phyloP scores from a whole-genome alignment of 2,113 vertebrate species.

The Chamaetylas fuelleborni region DNA sequence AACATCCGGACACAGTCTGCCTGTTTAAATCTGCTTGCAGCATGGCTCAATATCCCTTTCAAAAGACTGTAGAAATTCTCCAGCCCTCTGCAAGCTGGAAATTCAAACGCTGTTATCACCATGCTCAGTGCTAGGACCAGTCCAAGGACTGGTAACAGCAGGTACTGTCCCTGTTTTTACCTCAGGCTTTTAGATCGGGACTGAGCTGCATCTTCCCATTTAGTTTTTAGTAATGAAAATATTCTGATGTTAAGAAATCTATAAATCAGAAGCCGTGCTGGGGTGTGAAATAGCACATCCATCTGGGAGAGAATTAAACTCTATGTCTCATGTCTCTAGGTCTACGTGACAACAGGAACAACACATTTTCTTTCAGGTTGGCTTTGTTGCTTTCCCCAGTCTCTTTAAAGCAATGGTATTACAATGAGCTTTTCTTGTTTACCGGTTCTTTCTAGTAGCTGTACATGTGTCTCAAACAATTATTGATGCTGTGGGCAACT shows the following conservation, averaged over 20 bases:
- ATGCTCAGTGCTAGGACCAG: background rate
- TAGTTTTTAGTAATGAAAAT: background rate
- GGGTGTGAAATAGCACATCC: background rate
- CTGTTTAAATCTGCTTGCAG: background rate
- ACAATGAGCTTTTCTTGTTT: constrained; percentile 3
- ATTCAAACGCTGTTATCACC: background rate
- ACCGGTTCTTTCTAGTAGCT: constrained; percentile 3
- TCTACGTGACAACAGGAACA: background rate
- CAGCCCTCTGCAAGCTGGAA: background rate
- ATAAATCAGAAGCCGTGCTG: background rate
- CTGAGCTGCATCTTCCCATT: background rate
- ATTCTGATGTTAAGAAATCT: background rate
- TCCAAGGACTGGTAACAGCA: background rate
- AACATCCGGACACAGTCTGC: background rate
- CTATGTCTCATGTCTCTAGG: background rate
- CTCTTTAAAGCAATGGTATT: background rate
- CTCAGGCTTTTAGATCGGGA: background rate
- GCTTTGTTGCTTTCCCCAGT: background rate
- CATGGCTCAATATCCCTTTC: background rate
- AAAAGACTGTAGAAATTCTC: background rate
- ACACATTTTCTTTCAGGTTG: background rate
- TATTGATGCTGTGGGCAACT: background rate
- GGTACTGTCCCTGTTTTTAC: background rate
- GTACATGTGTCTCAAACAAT: constrained; percentile 9
- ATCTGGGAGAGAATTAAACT: background rate